Evolutionary conservation across 1,140 invertebrate genomes (phyloP).

Genomic region (Tetramorium simillimum): DNA sequence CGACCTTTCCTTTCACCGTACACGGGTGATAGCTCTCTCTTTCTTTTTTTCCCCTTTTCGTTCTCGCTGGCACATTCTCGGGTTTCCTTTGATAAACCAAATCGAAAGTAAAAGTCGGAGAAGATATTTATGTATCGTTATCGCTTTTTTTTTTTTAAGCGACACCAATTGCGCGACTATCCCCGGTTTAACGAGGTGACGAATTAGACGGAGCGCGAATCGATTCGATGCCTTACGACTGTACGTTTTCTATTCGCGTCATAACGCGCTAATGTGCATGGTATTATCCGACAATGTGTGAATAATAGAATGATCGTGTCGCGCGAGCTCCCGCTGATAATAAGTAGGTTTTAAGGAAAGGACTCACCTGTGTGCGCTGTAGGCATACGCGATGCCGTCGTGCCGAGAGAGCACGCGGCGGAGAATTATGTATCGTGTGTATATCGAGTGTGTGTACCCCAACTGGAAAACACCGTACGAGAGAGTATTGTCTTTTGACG

Average conservation of each 20-base stretch:
- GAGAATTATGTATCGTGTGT: slow-evolving; percentile 36
- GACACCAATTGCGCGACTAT: slow-evolving; percentile 21
- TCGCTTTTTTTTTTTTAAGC: not conserved
- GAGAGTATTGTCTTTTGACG: not conserved
- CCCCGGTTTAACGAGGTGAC: slow-evolving; percentile 50
- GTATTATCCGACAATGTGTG: slow-evolving; percentile 71
- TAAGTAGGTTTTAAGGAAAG: slow-evolving; percentile 63
- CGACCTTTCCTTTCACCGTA: not conserved
- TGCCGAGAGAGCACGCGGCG: not conserved
- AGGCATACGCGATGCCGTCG: not conserved
- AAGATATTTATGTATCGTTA: not conserved
- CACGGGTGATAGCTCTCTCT: not conserved
- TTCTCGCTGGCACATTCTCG: not conserved
- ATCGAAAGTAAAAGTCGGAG: not conserved
- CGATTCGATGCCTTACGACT: slow-evolving; percentile 77
- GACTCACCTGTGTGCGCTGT: slow-evolving; percentile 10
- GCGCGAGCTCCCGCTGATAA: slow-evolving; percentile 71
- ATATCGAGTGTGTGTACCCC: slow-evolving; percentile 33
- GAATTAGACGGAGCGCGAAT: slow-evolving; percentile 51
- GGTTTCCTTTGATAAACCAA: not conserved
- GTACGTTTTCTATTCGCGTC: slow-evolving; percentile 73
- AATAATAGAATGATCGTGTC: slow-evolving; percentile 75
- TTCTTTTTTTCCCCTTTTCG: not conserved
- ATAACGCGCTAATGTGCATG: slow-evolving; percentile 72
- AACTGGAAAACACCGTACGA: slow-evolving; percentile 17